Base-by-base conservation (phyloP, 2,797 vertebrate genomes). In the Ficedula albicollis region DNA sequence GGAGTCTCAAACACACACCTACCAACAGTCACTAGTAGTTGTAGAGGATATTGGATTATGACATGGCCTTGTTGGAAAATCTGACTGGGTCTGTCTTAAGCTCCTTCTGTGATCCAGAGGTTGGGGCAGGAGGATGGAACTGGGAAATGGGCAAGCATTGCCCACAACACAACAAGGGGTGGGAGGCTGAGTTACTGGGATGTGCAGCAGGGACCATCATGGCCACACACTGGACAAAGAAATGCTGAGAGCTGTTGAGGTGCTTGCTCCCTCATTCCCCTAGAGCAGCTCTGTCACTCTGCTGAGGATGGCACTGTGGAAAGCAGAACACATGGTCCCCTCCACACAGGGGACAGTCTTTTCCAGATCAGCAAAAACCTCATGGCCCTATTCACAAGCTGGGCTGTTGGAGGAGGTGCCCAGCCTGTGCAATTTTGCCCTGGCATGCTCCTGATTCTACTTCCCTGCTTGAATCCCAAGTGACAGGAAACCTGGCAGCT, bases 401-500 rank as follows among this genome's bases (percentile, higher is more conserved):
- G 9, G 54, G 48, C 59, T 75, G 39, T 17, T 36, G 34, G 39
- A 81, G 34, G 59, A 89, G 48, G 30, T 82, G 52, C 80, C 59
- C 64, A 69, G 72, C 5, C 0, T 25, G 16, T 25, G 34, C 0
- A 11, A 27, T 63, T 79, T 75, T 80, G 38, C 64, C 60, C 43
- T 1, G 1, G 38, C 29, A 39, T 21, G 66, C 73, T 95, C 44
- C 84, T 49, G 58, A 29, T 56, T 66, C 46, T 25, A 13, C 21
- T 51, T 85, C 38, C 73, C 34, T 25, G 4, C 43, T 67, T 9
- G 15, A 54, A 64, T 81, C 79, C 76, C 82, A 73, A 66, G 52
- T 34, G 77, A 26, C 16, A 19, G 66, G 86, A 92, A 89, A 70
- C 55, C 86, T 86, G 84, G 79, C 70, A 77, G 88, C 46, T 80